These are phyloP conservation scores for Balearica regulorum DNA, from an alignment of 2,797 vertebrate genomes.

Conservation along the genomic window DNA sequence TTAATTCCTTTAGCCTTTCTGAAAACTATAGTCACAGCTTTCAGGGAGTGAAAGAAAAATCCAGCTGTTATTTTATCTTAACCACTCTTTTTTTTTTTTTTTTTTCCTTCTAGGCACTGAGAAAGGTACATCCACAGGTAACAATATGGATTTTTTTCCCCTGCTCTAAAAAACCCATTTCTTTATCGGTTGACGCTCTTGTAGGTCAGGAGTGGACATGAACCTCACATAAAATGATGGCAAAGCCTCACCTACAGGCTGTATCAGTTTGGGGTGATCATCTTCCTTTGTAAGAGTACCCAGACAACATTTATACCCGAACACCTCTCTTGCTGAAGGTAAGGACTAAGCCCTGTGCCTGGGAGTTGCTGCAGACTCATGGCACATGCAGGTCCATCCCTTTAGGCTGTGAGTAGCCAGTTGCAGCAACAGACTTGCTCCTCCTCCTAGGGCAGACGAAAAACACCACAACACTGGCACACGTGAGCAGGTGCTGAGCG, in stretches of 20 bases:
- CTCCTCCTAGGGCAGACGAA: background rate
- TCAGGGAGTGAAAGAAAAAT: background rate
- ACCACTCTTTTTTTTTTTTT: background rate
- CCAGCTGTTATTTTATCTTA: background rate
- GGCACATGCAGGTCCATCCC: background rate
- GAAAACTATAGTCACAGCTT: background rate
- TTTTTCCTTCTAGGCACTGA: background rate
- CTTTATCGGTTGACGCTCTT: background rate
- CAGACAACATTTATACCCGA: background rate
- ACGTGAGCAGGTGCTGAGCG: background rate
- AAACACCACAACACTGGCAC: background rate
- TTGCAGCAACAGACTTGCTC: background rate
- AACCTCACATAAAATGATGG: rapidly evolving
- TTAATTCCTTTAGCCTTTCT: background rate
- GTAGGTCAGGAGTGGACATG: background rate
- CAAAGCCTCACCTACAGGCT: background rate
- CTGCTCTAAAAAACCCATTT: background rate
- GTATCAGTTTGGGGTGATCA: background rate
- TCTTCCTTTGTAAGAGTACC: background rate
- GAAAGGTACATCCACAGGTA: background rate
- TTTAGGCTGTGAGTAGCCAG: rapidly evolving
- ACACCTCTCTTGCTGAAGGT: background rate
- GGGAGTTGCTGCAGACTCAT: rapidly evolving
- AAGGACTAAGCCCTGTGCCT: background rate
- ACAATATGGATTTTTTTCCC: background rate